phyloP scores from a whole-genome alignment of 2,113 vertebrate species.

The Panurus biarmicus region DNA sequence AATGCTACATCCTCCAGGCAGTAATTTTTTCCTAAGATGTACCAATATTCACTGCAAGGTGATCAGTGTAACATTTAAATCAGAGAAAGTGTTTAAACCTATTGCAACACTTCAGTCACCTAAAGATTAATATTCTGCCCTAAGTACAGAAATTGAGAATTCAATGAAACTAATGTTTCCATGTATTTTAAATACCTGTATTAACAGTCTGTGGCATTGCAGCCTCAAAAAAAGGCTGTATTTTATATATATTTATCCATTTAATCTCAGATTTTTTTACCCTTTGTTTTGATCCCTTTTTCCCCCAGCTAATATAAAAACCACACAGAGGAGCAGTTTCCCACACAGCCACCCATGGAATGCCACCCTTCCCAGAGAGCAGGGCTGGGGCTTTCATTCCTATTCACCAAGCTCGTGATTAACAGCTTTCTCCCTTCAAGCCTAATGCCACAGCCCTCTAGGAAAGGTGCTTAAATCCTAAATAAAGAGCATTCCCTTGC shows the following conservation, averaged over 20 bases:
- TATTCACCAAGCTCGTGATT: background rate
- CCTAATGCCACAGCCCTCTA: background rate
- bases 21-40: background rate
- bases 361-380: background rate
- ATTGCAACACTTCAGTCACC: background rate
- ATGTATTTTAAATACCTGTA: background rate
- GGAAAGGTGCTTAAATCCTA: background rate
- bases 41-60: background rate
- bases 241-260: background rate
- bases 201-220: background rate
- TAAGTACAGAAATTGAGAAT: background rate
- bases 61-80: background rate
- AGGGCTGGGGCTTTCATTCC: background rate
- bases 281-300: background rate
- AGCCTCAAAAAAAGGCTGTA: background rate
- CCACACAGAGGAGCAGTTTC: background rate
- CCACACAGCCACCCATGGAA: background rate
- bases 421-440: background rate
- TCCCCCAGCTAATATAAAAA: background rate
- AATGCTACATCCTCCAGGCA: background rate
- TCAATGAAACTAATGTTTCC: background rate
- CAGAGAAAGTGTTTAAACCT: background rate
- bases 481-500: background rate
- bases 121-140: background rate
- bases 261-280: background rate